Evolutionary conservation across 2,113 vertebrate genomes (phyloP), one percentile per base, ranked within the genome.

Genomic region (Chaenocephalus aceratus): DNA sequence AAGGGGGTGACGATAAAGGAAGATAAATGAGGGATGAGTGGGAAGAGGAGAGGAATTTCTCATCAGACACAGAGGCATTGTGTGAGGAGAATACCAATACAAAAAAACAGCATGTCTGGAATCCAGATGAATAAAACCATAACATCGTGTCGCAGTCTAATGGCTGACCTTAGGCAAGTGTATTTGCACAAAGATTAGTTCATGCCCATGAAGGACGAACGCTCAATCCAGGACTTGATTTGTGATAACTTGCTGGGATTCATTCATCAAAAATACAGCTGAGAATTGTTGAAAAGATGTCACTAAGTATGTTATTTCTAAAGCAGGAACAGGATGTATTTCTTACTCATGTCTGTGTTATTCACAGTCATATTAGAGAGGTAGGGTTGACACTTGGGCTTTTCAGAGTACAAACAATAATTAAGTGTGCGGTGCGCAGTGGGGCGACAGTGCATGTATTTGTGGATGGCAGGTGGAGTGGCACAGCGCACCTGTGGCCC

Each of bases 381-480:
- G 34, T 63, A 46, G 16, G 41, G 57, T 9, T 52, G 56, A 75
- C 72, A 68, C 48, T 56, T 53, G 67, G 64, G 59, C 26, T 57
- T 9, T 16, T 10, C 41, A 66, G 1, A 7, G 11, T 13, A 63
- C n/a, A 26, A 67, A 77, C 54, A 79, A 18, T 18, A 63, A 56
- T 67, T 75, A 60, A 72, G 58, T 36, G 6, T 69, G 21, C 16
- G 71, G 51, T 41, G 71, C 5, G 64, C 70, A 69, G 56, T 69
- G 23, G 57, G 71, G 75, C 36, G 51, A 59, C 48, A 41, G 64
- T 4, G 10, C 71, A 75, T 60, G 86, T 87, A 82, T 74, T 71
- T 88, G 78, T 72, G 61, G 72, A 80, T 72, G 64, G 49, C 79
- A 85, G 83, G 79, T 89, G 82, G 69, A 78, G 57, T 74, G 82